phyloP scores from a whole-genome alignment of 2,113 vertebrate genomes.

The Proteles cristata region DNA sequence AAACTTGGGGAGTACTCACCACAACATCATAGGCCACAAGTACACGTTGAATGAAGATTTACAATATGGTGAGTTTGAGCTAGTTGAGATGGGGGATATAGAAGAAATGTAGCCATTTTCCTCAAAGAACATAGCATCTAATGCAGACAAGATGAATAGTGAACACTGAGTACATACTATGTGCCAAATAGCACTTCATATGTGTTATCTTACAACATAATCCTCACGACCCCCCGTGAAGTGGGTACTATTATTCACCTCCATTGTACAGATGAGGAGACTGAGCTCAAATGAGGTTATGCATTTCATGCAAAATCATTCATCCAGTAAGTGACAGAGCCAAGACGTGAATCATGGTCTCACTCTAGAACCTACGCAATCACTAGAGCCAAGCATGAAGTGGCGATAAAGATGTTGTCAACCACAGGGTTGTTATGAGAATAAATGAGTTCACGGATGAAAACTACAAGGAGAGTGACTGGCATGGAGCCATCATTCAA shows the following conservation, averaged over 20 bases:
- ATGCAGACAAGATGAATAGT: not conserved
- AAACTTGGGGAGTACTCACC: not conserved
- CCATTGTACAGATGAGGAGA: not conserved
- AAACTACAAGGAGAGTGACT: not conserved
- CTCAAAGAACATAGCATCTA: not conserved
- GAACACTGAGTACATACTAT: not conserved
- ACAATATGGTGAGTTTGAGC: not conserved
- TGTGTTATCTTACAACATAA: not conserved
- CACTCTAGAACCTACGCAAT: conserved; percentile 31
- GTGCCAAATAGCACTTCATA: not conserved
- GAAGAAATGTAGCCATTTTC: not conserved
- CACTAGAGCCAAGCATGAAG: conserved; percentile 14
- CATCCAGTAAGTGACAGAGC: not conserved
- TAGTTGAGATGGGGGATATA: not conserved
- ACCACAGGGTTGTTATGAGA: conserved; percentile 1
- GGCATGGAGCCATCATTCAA: conserved; percentile 41
- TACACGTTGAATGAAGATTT: not conserved
- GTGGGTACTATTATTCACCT: not conserved
- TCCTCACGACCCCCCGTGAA: not conserved
- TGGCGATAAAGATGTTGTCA: not conserved
- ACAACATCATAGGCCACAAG: not conserved
- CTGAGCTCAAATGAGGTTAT: not conserved
- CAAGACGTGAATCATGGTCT: not conserved
- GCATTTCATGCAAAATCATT: conserved; percentile 24
- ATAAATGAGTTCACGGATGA: conserved; percentile 32